Evolutionary conservation across 2,797 vertebrate species (phyloP), one percentile per base, ranked within the genome.

Genomic region (Parauchenoglanis punctatus): DNA sequence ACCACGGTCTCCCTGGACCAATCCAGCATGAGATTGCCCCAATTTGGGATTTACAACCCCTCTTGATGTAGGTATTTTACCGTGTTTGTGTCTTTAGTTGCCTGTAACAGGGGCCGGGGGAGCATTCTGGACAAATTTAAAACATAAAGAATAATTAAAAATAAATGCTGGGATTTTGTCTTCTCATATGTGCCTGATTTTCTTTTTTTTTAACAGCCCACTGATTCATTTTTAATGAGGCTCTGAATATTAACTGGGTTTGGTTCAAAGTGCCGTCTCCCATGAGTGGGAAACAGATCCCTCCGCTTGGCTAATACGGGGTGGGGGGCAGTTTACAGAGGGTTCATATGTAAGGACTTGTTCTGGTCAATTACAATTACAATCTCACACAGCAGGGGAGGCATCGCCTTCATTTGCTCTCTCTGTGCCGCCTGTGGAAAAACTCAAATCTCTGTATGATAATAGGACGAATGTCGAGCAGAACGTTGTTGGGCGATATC

Each of bases 211-310:
- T 94, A 94, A 95, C 91, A 91, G 93, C 93, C 65, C 90, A 89
- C 78, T 90, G 94, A 95, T 96, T 93, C 93, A 96, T 96, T 94
- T 96, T 96, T 96, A 96, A 96, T 96, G 94, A 96, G 91, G 90
- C 94, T 93, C 89, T 96, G 95, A 96, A 96, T 96, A 96, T 96
- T 95, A 96, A 96, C 94, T 93, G 93, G 94, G 95, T 95, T 95
- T 94, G 70, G 91, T 89, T 94, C 89, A 85, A 91, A 94, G 93
- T 93, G 93, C 95, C 93, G 92, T 94, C 91, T 95, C 94, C 93
- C 94, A 91, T 93, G 95, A 96, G 94, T 92, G 92, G 93, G 92
- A 94, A 63, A 35, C 85, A 89, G 92, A 94, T 93, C 88, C 90
- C 77, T 87, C 90, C 91, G 88, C 93, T 93, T 91, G 92, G 89